Conservation (phyloP, 2,113 vertebrate species). For the Pseudorectes ferrugineus region DNA sequence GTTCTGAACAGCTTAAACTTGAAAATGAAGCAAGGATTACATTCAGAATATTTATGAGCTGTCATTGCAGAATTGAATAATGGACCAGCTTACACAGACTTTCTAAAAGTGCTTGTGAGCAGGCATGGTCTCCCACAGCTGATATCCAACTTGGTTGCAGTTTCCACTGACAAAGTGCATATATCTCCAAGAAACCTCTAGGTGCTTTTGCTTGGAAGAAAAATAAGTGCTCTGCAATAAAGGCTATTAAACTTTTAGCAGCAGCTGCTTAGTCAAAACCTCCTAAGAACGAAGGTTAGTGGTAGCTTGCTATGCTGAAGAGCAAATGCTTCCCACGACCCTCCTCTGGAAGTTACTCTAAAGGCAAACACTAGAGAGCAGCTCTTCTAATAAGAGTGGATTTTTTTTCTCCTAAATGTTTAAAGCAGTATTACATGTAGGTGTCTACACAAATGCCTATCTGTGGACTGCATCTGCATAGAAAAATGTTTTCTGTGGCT, state of each 20-base stretch:
- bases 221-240: not conserved
- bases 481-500: not conserved
- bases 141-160: not conserved
- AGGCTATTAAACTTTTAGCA: not conserved
- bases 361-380: not conserved
- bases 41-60: not conserved
- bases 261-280: not conserved
- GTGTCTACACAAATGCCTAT: not conserved
- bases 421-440: not conserved
- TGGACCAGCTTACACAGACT: not conserved
- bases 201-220: not conserved
- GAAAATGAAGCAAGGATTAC: not conserved
- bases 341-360: not conserved
- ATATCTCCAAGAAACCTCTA: not conserved
- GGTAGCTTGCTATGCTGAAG: not conserved
- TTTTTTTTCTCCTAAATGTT: not conserved
- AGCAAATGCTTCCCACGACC: not conserved
- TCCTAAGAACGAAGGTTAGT: not conserved
- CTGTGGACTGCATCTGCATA: not conserved
- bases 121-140: not conserved
- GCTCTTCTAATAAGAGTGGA: not conserved
- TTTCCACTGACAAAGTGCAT: not conserved
- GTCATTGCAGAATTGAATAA: not conserved
- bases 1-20: not conserved
- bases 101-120: not conserved